phyloP scores from a whole-genome alignment of 1,140 invertebrate genomes.

The Bombus confusus region DNA sequence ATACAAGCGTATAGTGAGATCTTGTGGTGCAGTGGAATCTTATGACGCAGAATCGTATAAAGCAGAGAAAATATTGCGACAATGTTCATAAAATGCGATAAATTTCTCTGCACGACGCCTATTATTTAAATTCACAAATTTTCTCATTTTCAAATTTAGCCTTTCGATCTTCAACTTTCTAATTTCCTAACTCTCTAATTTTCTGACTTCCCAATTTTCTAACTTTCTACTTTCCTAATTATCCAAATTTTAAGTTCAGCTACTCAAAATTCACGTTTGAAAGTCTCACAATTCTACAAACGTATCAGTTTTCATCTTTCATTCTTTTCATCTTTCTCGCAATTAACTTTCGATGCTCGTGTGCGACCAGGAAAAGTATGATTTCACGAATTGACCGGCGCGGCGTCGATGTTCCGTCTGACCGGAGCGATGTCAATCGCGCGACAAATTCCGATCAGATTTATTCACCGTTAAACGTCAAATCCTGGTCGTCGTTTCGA shows the following conservation, averaged over 20 bases:
- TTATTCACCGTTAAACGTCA: constrained; percentile 27
- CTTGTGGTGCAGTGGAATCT: neutral
- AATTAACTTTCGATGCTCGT: neutral
- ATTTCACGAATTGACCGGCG: neutral
- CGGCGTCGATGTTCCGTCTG: neutral
- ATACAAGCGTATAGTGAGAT: neutral
- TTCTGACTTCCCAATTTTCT: neutral
- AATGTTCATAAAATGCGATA: neutral
- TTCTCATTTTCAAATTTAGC: neutral
- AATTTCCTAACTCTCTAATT: neutral
- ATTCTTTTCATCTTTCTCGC: neutral
- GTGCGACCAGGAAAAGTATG: neutral
- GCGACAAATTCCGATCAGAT: constrained; percentile 18
- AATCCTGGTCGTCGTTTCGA: constrained; percentile 4
- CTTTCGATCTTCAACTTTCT: neutral
- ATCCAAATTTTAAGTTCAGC: neutral
- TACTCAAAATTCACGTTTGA: neutral
- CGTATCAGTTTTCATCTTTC: neutral
- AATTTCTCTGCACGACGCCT: neutral
- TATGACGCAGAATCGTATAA: neutral
- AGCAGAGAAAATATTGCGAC: neutral
- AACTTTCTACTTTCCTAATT: neutral
- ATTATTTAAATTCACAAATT: neutral
- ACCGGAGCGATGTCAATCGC: neutral
- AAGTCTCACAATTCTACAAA: neutral